Conservation (phyloP, 2,797 vertebrate genomes). For the Bryconaethiops microstoma region DNA sequence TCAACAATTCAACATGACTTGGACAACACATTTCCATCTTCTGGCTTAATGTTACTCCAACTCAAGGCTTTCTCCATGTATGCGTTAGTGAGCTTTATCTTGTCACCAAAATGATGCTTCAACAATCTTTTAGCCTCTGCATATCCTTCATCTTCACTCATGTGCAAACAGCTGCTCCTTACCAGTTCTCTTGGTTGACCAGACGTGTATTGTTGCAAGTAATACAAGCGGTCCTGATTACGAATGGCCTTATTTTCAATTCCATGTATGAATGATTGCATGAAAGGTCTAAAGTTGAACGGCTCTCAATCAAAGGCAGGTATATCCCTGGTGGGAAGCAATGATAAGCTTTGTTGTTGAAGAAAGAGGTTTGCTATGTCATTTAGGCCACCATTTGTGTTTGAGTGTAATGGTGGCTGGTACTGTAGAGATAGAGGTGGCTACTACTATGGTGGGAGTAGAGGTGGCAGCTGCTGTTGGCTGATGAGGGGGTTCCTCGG, state of each 20-base stretch:
- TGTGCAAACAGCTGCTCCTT: not conserved
- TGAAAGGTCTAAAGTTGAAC: constrained; percentile 6
- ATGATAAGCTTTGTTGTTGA: not conserved
- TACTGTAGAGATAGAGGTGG: too few relatives aligned
- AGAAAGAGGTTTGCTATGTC: not conserved
- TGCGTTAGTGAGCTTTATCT: not conserved
- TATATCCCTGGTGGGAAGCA: not conserved
- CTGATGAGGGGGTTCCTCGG: too few relatives aligned
- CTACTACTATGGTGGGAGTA: too few relatives aligned
- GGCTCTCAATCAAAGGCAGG: not conserved
- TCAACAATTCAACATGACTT: too few relatives aligned
- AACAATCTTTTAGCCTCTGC: not conserved
- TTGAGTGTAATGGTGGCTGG: too few relatives aligned
- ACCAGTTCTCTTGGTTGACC: constrained; percentile 9
- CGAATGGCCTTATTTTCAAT: constrained; percentile 3
- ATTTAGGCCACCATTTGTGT: not conserved
- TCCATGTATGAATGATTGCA: constrained; percentile 6
- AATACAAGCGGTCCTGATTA: not conserved
- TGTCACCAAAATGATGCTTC: not conserved
- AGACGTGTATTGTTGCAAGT: not conserved
- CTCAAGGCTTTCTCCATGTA: constrained; percentile 22
- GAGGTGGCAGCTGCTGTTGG: too few relatives aligned
- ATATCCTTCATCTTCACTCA: not conserved
- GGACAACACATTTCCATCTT: constrained; percentile 2
- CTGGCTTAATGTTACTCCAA: constrained; percentile 14